Percentiles rank a stretch among this genome's conserved stretches.
These are phyloP conservation scores for Drosophila greeni DNA, from an alignment of 2,888 invertebrate species.

Conservation along the genomic window DNA sequence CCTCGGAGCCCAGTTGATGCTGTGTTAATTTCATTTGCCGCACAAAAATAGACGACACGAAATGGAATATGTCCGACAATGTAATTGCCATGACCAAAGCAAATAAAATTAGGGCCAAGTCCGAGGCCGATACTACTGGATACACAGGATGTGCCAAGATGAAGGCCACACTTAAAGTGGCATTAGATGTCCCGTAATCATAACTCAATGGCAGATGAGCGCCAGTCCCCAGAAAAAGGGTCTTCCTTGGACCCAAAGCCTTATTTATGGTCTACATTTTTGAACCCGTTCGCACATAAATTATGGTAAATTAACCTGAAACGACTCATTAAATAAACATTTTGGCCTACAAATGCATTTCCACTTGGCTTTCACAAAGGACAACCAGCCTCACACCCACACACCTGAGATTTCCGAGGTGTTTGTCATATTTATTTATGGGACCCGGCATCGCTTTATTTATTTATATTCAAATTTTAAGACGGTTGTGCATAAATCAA, in stretches of 20 bases:
- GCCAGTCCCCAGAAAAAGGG: constrained; percentile 9
- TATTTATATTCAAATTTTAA: constrained; percentile 53
- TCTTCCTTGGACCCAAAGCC: constrained; percentile 7
- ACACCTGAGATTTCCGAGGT: constrained; percentile 31
- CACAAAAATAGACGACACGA: constrained; percentile 58
- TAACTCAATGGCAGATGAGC: constrained; percentile 29
- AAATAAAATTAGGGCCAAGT: constrained; percentile 33
- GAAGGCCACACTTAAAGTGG: constrained; percentile 40
- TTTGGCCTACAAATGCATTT: constrained; percentile 23
- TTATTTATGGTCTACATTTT: constrained; percentile 25
- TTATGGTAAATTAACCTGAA: constrained; percentile 30
- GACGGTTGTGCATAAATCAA: constrained; percentile 48
- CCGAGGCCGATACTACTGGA: constrained; percentile 14
- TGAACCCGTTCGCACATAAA: constrained; percentile 33
- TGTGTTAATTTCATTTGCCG: constrained; percentile 66
- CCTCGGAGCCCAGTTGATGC: constrained; percentile 40
- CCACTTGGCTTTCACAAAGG: constrained; percentile 8
- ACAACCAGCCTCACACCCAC: neutral
- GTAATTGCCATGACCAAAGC: constrained; percentile 40
- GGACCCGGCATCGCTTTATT: constrained; percentile 32
- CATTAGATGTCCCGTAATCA: constrained; percentile 17
- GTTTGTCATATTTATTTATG: constrained; percentile 50
- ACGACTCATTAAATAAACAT: constrained; percentile 46
- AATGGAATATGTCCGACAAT: constrained; percentile 42
- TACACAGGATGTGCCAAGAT: constrained; percentile 5